These are phyloP conservation scores for Danio rerio DNA, from an alignment of 2,113 vertebrate genomes.

Conservation along the genomic window GRCz12tu NC_133192.1:18392001-18392500, in stretches of 20 bases:
- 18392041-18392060: conserved; percentile 32
- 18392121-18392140: conserved; percentile 48
- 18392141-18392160: conserved; percentile 50
- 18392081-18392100: conserved; percentile 31
- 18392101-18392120: conserved; percentile 37
- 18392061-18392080: conserved; percentile 40
- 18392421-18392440: too few relatives aligned
- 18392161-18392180: conserved; percentile 46
- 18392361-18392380: conserved; percentile 3
- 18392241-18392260: conserved; percentile 24
- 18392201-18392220: conserved; percentile 55
- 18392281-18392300: conserved; percentile 50
- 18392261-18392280: conserved; percentile 4
- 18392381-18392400: conserved; percentile 16
- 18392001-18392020: conserved; percentile 35
- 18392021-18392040: conserved; percentile 31
- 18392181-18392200: conserved; percentile 58
- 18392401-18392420: neutral
- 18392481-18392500: too few relatives aligned
- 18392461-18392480: too few relatives aligned
- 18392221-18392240: conserved; percentile 50
- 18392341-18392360: neutral
- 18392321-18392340: neutral
- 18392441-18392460: too few relatives aligned
- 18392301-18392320: conserved; percentile 29